These are phyloP conservation scores for Drosophila limbata DNA, from an alignment of 2,888 invertebrate species.

Conservation along the genomic window DNA sequence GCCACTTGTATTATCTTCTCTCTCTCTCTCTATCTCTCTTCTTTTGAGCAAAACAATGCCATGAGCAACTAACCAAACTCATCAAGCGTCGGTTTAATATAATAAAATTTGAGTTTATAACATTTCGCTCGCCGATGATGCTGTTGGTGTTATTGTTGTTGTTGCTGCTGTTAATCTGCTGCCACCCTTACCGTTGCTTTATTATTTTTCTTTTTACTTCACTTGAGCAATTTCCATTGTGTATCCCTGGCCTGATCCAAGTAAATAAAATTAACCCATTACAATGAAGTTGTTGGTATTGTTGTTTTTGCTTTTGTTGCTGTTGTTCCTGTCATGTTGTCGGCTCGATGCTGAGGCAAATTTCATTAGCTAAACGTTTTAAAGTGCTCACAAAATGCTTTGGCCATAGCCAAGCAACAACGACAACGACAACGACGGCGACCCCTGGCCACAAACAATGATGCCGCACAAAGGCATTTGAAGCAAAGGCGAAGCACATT, in stretches of 20 bases:
- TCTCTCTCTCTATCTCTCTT: not conserved
- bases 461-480: slow-evolving; percentile 64
- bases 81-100: slow-evolving; percentile 82
- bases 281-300: slow-evolving; percentile 70
- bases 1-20: slow-evolving; percentile 29
- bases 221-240: slow-evolving; percentile 62
- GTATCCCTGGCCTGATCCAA: slow-evolving; percentile 52
- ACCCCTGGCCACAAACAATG: slow-evolving; percentile 52
- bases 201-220: slow-evolving; percentile 65
- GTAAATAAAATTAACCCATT: slow-evolving; percentile 82
- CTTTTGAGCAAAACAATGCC: slow-evolving; percentile 52
- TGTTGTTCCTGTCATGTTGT: slow-evolving; percentile 28
- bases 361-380: slow-evolving; percentile 81
- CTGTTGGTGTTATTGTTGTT: slow-evolving; percentile 5
- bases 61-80: slow-evolving; percentile 75
- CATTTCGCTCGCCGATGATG: slow-evolving; percentile 60
- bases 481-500: slow-evolving; percentile 74
- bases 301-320: slow-evolving; percentile 60
- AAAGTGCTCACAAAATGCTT: slow-evolving; percentile 73
- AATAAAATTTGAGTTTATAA: slow-evolving; percentile 82
- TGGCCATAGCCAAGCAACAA: slow-evolving; percentile 37
- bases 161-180: slow-evolving; percentile 9
- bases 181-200: slow-evolving; percentile 52
- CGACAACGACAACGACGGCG: slow-evolving; percentile 21
- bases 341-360: slow-evolving; percentile 66